These are phyloP conservation scores for Orientallactaga sibirica DNA, from an alignment of 2,797 vertebrate species.

Conservation along the genomic window DNA sequence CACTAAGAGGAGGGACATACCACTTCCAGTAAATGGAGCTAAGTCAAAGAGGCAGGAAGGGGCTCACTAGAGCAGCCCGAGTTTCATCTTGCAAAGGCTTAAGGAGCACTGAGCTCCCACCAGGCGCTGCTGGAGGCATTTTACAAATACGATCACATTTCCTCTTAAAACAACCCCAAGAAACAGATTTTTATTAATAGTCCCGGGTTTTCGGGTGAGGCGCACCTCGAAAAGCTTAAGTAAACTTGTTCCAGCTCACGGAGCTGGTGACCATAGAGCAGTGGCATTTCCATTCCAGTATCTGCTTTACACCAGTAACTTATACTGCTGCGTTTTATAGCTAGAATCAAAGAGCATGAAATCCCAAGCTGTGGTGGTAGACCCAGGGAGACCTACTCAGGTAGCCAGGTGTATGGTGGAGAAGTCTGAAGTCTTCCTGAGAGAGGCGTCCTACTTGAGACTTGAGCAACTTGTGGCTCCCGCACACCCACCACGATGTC, in stretches of 20 bases:
- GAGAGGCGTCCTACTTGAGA: not conserved
- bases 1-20: not conserved
- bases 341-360: not conserved
- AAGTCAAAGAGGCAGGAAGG: not conserved
- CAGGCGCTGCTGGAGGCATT: not conserved
- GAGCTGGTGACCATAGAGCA: not conserved
- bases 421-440: not conserved
- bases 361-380: not conserved
- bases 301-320: not conserved
- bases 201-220: not conserved
- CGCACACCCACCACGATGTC: not conserved
- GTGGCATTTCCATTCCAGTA: not conserved
- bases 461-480: not conserved
- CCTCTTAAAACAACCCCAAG: not conserved
- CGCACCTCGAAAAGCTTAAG: not conserved
- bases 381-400: not conserved
- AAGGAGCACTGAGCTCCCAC: not conserved
- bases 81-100: not conserved
- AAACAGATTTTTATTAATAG: constrained; percentile 8
- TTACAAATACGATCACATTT: not conserved
- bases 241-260: not conserved
- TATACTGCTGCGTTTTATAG: not conserved
- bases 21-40: not conserved
- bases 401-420: not conserved
- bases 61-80: not conserved